Evolutionary conservation across 2,797 vertebrate genomes (phyloP).

Genomic region (Paguma larvata): DNA sequence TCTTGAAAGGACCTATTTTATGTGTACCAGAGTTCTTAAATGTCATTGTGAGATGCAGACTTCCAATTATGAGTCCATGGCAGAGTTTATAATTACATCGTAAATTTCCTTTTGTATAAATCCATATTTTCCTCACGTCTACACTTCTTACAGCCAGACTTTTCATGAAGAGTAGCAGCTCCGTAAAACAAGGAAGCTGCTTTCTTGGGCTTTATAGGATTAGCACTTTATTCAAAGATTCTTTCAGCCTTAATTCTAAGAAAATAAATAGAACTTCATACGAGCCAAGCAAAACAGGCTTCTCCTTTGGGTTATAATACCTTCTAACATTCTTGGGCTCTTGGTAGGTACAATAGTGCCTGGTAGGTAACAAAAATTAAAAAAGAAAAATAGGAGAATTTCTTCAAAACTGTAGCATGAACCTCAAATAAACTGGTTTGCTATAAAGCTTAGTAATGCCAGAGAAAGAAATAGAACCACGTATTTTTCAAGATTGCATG

Average conservation of each 20-base stretch:
- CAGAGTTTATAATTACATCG: neutral
- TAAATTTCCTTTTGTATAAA: neutral
- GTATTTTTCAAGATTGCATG: neutral
- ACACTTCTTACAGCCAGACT: neutral
- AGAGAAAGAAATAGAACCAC: neutral
- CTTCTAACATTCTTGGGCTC: neutral
- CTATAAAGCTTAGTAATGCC: neutral
- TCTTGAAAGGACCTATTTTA: neutral
- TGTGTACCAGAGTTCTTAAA: neutral
- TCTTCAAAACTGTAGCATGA: neutral
- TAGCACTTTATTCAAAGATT: neutral
- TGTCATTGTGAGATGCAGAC: neutral
- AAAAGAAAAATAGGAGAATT: conserved; percentile 5
- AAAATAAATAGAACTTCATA: conserved; percentile 33
- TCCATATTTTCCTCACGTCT: neutral
- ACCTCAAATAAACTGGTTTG: neutral
- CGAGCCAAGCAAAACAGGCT: neutral
- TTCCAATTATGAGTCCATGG: neutral
- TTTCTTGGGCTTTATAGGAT: neutral
- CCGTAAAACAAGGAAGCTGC: neutral
- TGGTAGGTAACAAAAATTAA: neutral
- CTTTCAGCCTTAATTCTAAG: neutral
- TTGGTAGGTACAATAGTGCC: neutral
- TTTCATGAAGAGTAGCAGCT: neutral
- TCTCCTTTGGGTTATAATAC: neutral